Base-by-base conservation (phyloP, 2,113 vertebrate genomes). In the Hippocampus guttulatus region DNA sequence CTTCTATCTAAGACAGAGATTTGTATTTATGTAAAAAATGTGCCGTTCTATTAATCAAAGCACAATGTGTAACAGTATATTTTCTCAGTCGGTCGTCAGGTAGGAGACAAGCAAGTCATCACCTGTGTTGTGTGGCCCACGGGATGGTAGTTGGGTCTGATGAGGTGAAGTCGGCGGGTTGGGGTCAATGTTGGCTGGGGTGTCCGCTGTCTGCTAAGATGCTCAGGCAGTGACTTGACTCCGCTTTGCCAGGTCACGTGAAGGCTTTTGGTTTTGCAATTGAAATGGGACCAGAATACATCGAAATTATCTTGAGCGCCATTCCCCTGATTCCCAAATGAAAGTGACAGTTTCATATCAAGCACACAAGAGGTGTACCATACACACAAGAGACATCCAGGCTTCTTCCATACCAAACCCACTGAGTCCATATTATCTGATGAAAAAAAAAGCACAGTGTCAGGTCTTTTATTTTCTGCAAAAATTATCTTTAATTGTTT, bases 11-110 rank as follows among this genome's bases (percentile, higher is more conserved):
- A 74, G 82, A 84, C 33, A 38, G 68, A 83, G 83, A 87, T 88
- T 91, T 90, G 81, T 87, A 81, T 89, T 88, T 87, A 75, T 90
- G 84, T 88, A 67, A 81, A 85, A 70, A 65, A 68, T 84, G 85
- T 88, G 73, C 73, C 47, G 54, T 79, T 88, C 85, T 86, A 84
- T 87, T 85, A 86, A 84, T 86, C 77, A 38, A 90, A 91, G 90
- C 91, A 91, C 91, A 92, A 89, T 82, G 82, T 84, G n/a, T 25
- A 52, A 51, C 47, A 10, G 18, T 67, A 18, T 67, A 14, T 30
- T 52, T 30, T 67, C 43, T 51, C 15, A 33, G 27, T 52, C 20
- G 23, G 45, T 52, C 25, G 25, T 49, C 65, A 33, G 65, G 65
- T 33, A 33, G 18, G 64, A 30, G 63, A 58, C 12, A 58, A 58